These are phyloP conservation scores for Leptopilina myrica DNA, from an alignment of 2,888 invertebrate genomes.

Conservation along the genomic window DNA sequence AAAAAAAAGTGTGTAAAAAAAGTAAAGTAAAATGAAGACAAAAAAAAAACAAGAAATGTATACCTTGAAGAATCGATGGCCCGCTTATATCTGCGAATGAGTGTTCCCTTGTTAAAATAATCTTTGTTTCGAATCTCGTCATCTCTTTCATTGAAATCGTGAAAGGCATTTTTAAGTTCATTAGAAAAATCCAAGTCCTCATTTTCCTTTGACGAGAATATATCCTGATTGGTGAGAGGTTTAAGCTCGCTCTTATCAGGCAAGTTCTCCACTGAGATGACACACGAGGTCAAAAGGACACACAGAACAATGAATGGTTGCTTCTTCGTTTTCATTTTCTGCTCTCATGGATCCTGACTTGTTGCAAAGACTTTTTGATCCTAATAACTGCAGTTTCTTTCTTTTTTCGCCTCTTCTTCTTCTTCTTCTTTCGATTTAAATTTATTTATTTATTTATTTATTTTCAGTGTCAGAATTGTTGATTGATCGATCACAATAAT, in stretches of 20 bases:
- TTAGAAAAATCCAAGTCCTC: slow-evolving; percentile 9
- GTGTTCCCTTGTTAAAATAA: slow-evolving; percentile 1
- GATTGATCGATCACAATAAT: not conserved
- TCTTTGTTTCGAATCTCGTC: slow-evolving; percentile 4
- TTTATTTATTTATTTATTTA: too few species aligned
- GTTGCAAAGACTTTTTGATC: not conserved
- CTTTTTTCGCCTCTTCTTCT: not conserved
- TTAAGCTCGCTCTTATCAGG: not conserved
- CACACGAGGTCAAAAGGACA: slow-evolving; percentile 44
- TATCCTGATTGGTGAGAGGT: not conserved
- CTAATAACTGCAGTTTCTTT: not conserved
- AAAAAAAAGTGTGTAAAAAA: too few species aligned
- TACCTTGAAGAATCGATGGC: slow-evolving; percentile 32
- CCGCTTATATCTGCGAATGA: not conserved
- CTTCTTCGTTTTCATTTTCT: slow-evolving; percentile 68
- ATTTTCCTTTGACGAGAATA: not conserved
- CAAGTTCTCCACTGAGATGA: not conserved
- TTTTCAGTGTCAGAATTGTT: not conserved
- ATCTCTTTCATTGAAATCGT: slow-evolving; percentile 12
- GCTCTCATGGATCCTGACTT: slow-evolving; percentile 65
- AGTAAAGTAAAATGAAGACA: too few species aligned
- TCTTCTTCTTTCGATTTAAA: not conserved
- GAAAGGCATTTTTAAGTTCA: slow-evolving; percentile 3
- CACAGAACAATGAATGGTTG: slow-evolving; percentile 59
- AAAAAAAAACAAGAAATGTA: too few species aligned